Evolutionary conservation across 2,888 invertebrate genomes (phyloP), one percentile per base, ranked within the genome.

Genomic region (Leptopilina myrica): DNA sequence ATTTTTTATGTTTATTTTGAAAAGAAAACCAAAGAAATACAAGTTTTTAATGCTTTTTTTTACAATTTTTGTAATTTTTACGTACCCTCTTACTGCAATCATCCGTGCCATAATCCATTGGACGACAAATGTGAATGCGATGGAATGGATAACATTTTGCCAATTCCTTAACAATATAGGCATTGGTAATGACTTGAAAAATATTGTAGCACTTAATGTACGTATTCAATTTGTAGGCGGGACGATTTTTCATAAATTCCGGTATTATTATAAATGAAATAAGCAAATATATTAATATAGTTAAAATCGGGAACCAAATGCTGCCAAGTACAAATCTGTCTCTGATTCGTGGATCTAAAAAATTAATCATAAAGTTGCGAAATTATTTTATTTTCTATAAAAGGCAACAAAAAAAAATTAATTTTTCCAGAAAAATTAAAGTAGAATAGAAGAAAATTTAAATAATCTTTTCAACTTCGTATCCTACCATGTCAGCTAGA

Each of bases 171-270:
- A 83, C 85, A 8, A 87, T 64, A 15, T 76, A 77, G 0, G 79
- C 73, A 76, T 88, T 88, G 40, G 78, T 14, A 20, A 86, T 49
- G 33, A 88, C 83, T 94, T 97, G 97, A 76, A 94, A 88, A 11
- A 96, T 91, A 90, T 98, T 98, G 92, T 97, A 98, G 86, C 94
- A 92, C 79, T 95, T 93, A 84, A 98, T 94, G 46, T 95, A 88
- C 3, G 90, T 92, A 85, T 94, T 94, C 67, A 97, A 91, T n/a
- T 95, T 92, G 88, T 94, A 95, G 0, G 97, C 94, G 83, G 93
- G 93, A 77, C 95, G 93, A 85, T 94, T 91, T 87, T 93, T 93
- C 97, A 98, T 98, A 85, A 94, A 93, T 11, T 88, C 88, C 0
- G 96, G 96, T 40, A 95, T 93, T 43, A 93, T 88, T 46, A 94